These are phyloP conservation scores for Eucidaris tribuloides DNA, from an alignment of 35 echinoderm and acorn worm genomes.

Conservation along the genomic window DNA sequence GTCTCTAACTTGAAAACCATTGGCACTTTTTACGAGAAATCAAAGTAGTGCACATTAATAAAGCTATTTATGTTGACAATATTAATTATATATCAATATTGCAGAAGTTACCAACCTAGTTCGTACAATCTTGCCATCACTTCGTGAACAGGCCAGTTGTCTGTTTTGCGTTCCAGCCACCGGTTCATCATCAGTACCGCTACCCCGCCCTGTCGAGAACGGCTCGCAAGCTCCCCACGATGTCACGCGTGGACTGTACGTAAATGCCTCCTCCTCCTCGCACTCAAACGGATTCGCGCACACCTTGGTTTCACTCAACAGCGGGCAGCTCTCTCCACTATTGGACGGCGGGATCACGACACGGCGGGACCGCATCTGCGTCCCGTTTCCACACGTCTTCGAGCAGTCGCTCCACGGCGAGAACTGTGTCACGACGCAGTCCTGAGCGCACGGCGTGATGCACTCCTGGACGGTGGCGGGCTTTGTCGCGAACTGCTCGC, in stretches of 20 bases:
- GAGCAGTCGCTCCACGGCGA: slow-evolving; percentile 75
- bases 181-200: slow-evolving; percentile 20
- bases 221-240: slow-evolving; percentile 63
- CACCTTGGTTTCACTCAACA: slow-evolving; percentile 50
- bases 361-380: slow-evolving; percentile 69
- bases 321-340: slow-evolving; percentile 53
- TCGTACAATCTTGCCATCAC: slow-evolving; percentile 71
- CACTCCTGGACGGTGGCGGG: slow-evolving; percentile 58
- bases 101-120: slow-evolving; percentile 27
- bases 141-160: slow-evolving; percentile 51
- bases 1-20: too few relatives aligned
- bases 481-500: slow-evolving; percentile 61
- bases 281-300: slow-evolving; percentile 48
- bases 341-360: slow-evolving; percentile 62
- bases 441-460: slow-evolving; percentile 79
- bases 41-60: too few relatives aligned
- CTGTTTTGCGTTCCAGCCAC: slow-evolving; percentile 55
- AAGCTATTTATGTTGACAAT: too few relatives aligned
- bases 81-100: not conserved
- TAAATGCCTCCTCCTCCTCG: slow-evolving; percentile 23
- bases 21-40: too few relatives aligned
- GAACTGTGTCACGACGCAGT: slow-evolving; percentile 81
- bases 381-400: slow-evolving; percentile 90
- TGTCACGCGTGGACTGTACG: slow-evolving; percentile 58
- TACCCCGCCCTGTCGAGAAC: not conserved